Base-by-base conservation (phyloP, 2,113 vertebrate species). In the Ia io region DNA sequence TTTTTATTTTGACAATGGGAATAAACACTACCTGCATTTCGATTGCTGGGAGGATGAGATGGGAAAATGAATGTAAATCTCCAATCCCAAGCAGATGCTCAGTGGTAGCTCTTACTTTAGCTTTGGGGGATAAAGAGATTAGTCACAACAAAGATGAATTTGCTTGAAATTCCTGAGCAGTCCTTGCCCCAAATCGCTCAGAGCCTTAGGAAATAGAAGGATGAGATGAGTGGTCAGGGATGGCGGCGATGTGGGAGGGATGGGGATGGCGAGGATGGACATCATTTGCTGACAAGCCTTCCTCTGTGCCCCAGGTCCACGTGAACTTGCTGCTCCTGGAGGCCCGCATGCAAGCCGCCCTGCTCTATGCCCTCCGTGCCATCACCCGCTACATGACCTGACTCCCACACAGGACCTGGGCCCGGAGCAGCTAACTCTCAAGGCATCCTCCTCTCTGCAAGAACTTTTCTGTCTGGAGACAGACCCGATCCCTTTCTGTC, bases 251-350 rank as follows among this genome's bases (percentile, higher is more conserved):
- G 59, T 40, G 70, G 74, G 40, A 73, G 74, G n/a, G 42, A n/a
- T 51, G 42, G 44, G 32, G 84, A 11, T 49, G 69, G 14, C 5
- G 2, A 44, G 42, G 28, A 73, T 25, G 32, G 92, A 30, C 32
- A 49, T 32, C 47, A 2, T 6, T 82, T 28, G 28, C 86, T 69
- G 84, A 25, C 25, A 12, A 25, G 59, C 56, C 51, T 56, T 40
- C 51, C 1, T 97, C 73, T 53, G 25, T 0, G 0, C 30, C 65
- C 23, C 97, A 99, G 99, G 99, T 99, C 90, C 99, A 99, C 1
- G 97, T 99, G 96, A 99, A 99, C 96, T 97, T 99, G 47, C 98
- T 99, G 11, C 97, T 99, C 84, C 98, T 99, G 97, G 99, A 99
- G 97, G 99, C 99, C 0, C 98, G 99, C n/a, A 98, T 99, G 97